Base-by-base conservation (phyloP, 2,888 invertebrate species). In the Ichneumoninae sp. region DNA sequence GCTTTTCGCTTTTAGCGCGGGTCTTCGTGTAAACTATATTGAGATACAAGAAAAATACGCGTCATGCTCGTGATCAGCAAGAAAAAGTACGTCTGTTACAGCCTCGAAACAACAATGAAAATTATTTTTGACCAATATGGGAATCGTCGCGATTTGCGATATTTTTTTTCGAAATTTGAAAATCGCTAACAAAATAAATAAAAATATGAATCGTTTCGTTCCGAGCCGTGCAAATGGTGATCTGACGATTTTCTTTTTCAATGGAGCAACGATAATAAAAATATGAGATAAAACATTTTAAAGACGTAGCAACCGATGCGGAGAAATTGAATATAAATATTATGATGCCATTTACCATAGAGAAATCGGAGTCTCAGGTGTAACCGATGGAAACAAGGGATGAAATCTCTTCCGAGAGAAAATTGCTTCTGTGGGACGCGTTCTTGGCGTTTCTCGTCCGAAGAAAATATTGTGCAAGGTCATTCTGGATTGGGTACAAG, bases 321-420 rank as follows among this genome's bases (percentile, higher is more conserved):
- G 19, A 44, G 26, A 72, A 80, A 68, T 75, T 50, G 62, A 75
- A 75, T 65, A 75, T 62, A 65, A 60, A 74, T 50, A 62, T 33
- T 22, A n/a, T 22, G 47, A 44, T 47, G 50, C 33, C 74, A 33
- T 62, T 33, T 30, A 30, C 47, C 74, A 68, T 54, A 30, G 84
- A 86, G 86, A 87, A 89, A 88, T 82, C 80, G 66, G 75, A 87
- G 89, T 68, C 88, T 86, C 90, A 90, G 91, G 91, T 91, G 90
- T 86, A 89, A 87, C 80, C 74, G 72, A 36, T 52, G 82, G 83
- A 83, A 87, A 87, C 86, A 87, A 78, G 80, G 88, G 87, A 90
- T 90, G 88, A 90, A 90, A 62, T 62, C 90, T 90, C 87, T 87
- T 82, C 77, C 47, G 66, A 66, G 40, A 74, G 87, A 84, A 90